A percentile compares a stretch with the other conserved stretches of the same genome.
These are phyloP conservation scores for Mandrillus leucophaeus DNA, from an alignment of 2,113 vertebrate genomes.

Conservation along the genomic window DNA sequence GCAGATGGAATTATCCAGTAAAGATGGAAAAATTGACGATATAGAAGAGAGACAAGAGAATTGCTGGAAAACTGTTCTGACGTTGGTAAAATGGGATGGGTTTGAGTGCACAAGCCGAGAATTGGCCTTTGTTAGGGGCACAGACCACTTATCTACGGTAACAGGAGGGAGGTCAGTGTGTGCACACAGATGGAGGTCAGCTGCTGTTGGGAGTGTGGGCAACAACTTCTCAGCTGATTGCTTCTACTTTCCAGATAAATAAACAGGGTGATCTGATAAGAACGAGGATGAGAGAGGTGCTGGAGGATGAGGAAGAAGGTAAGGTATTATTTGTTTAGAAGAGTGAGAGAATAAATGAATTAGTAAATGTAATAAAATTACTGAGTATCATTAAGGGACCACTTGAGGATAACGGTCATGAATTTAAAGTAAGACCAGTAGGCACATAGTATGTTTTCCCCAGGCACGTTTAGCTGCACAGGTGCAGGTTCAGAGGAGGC, in stretches of 20 bases:
- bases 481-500: not conserved
- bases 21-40: not conserved
- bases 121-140: not conserved
- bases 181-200: not conserved
- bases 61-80: not conserved
- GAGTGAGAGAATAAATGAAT: not conserved
- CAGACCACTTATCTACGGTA: not conserved
- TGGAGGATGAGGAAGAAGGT: not conserved
- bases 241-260: conserved; percentile 19
- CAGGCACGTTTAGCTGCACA: not conserved
- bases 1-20: not conserved
- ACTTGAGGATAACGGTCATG: not conserved
- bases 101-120: not conserved
- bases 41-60: not conserved
- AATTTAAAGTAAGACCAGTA: not conserved
- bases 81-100: not conserved
- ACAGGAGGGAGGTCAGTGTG: not conserved
- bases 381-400: not conserved
- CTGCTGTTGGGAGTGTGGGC: not conserved
- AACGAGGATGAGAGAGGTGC: not conserved
- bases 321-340: not conserved
- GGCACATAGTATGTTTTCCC: not conserved
- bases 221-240: not conserved
- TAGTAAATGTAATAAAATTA: conserved; percentile 20
- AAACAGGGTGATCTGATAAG: not conserved